Base-by-base conservation (phyloP, 2,113 vertebrate species). In the Nesogale talazaci region DNA sequence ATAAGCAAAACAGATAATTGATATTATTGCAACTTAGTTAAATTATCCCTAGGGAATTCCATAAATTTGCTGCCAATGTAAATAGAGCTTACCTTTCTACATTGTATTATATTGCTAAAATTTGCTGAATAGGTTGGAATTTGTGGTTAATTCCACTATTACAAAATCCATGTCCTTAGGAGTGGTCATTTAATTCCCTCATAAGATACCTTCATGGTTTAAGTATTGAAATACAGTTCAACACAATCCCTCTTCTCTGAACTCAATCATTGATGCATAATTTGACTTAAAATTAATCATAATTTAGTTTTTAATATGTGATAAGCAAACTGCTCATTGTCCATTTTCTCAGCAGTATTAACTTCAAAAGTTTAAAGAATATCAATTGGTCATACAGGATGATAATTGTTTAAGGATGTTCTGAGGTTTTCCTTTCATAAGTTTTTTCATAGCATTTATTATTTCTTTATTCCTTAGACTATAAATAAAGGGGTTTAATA, bases 401-500 rank as follows among this genome's bases (percentile, higher is more conserved):
- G 31, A 42, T 67, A 83, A 67, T 69, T 52, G 29, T 69, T 69
- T 84, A 40, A 69, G 38, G 69, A 84, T 84, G 25, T n/a, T 67
- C 40, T 40, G 40, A 57, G n/a, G 34, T 38, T 74, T 74, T 57
- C 46, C 74, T 52, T 86, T 86, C 83, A 86, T n/a, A 38, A 59
- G 46, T 70, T 72, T 94, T 83, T 63, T 69, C 10, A 89, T 36
- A 34, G 83, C 78, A 57, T 56, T 6, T 67, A 93, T 91, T 38
- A 88, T 52, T 2, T 90, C 91, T 10, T 74, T 90, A 72, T 95
- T 95, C 65, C 91, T 91, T 38, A 93, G 56, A 46, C 79, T 84
- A 69, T 95, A 93, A 34, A 95, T 95, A 19, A 93, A 19, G 69
- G 91, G 94, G 42, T 95, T 93, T 70, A 95, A 40, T 75, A 93